A percentile compares a stretch with the other conserved stretches of the same genome.
Evolutionary conservation across 2,113 vertebrate genomes (phyloP).

Genomic region (Aix galericulata): DNA sequence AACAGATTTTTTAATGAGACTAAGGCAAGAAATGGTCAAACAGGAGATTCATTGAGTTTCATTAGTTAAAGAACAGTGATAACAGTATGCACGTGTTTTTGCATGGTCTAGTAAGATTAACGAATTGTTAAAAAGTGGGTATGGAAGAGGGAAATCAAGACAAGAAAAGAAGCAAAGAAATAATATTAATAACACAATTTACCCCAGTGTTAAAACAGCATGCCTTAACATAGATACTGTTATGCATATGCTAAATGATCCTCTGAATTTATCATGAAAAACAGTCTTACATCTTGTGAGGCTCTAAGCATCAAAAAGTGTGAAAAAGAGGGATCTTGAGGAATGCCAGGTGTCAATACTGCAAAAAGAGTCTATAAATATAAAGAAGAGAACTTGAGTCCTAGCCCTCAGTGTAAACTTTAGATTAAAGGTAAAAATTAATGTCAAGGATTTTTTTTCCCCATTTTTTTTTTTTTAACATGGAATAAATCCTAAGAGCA

Average conservation of each 20-base stretch:
- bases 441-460: not conserved
- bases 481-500: not conserved
- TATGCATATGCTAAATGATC: not conserved
- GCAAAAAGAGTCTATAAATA: not conserved
- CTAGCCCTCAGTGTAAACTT: not conserved
- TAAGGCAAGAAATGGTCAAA: conserved; percentile 15
- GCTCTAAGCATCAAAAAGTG: not conserved
- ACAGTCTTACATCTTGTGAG: not conserved
- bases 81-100: not conserved
- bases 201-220: not conserved
- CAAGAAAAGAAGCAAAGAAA: not conserved
- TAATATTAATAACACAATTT: not conserved
- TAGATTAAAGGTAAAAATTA: not conserved
- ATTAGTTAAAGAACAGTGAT: conserved; percentile 23
- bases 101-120: not conserved
- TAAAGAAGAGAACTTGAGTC: not conserved
- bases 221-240: not conserved
- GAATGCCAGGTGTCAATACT: not conserved
- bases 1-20: conserved; percentile 37
- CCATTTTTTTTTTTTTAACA: not conserved
- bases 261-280: not conserved
- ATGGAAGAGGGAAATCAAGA: not conserved
- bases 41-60: not conserved
- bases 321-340: not conserved
- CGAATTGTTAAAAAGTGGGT: not conserved